Conservation (phyloP, 2,113 vertebrate species). For the Osmerus eperlanus region DNA sequence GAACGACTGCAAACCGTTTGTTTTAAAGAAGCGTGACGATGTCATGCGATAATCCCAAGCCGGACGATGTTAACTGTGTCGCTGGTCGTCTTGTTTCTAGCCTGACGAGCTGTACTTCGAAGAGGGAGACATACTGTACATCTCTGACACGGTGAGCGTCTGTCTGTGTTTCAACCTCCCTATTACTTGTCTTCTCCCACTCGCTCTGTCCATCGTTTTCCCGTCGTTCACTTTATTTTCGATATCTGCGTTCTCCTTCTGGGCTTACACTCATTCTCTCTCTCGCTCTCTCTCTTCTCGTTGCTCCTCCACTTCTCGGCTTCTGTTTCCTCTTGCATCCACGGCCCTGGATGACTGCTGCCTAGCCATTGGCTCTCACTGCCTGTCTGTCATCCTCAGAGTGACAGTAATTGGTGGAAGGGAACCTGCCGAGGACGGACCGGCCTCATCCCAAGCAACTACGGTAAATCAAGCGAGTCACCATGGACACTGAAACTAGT, state of each 20-base stretch:
- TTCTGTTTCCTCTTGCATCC: background rate
- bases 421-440: constrained; percentile 92
- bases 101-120: constrained; percentile 97
- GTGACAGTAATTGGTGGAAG: constrained; percentile 98
- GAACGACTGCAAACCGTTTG: no score
- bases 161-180: background rate
- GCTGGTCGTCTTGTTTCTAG: constrained; percentile 62
- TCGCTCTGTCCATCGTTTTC: background rate
- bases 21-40: no score
- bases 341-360: background rate
- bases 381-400: constrained; percentile 68
- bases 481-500: background rate
- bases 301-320: background rate
- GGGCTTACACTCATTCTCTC: background rate
- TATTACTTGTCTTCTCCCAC: background rate
- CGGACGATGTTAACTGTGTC: background rate
- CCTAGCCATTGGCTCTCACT: background rate
- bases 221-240: background rate
- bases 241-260: background rate
- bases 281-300: constrained; percentile 4
- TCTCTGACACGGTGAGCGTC: constrained; percentile 90
- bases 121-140: constrained; percentile 96
- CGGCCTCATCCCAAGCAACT: constrained; percentile 98
- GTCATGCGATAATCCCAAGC: background rate
- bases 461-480: constrained; percentile 77